A percentile compares a stretch with the other conserved stretches of the same genome.
phyloP scores from a whole-genome alignment of 2,888 invertebrate genomes.

The Xiphydria camelus region DNA sequence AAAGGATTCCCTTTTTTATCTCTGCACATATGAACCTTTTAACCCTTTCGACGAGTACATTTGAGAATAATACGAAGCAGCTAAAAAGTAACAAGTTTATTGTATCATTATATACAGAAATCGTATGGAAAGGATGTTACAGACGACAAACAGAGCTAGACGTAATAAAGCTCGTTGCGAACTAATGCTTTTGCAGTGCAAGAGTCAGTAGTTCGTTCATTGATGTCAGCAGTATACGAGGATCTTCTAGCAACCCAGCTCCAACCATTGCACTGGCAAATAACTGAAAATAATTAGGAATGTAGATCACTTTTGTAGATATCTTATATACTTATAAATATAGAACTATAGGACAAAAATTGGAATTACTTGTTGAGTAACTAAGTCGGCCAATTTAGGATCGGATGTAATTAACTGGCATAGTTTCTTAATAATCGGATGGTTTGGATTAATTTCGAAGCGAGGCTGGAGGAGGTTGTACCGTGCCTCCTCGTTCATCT shows the following conservation, averaged over 20 bases:
- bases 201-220: conserved; percentile 85
- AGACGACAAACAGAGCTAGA: too few relatives aligned
- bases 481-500: conserved; percentile 80
- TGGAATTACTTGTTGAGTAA: conserved; percentile 75
- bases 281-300: conserved; percentile 62
- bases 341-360: conserved; percentile 4
- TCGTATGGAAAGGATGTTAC: too few relatives aligned
- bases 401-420: conserved; percentile 74
- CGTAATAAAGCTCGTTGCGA: conserved; percentile 37
- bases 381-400: conserved; percentile 78
- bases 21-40: too few relatives aligned
- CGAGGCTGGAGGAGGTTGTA: conserved; percentile 87
- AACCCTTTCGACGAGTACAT: too few relatives aligned
- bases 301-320: conserved; percentile 2
- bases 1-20: too few relatives aligned
- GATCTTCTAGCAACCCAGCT: conserved; percentile 91
- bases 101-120: too few relatives aligned
- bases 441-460: conserved; percentile 91
- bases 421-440: conserved; percentile 88
- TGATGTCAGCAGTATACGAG: conserved; percentile 78
- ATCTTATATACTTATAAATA: conserved; percentile 6
- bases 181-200: conserved; percentile 79
- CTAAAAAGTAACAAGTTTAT: too few relatives aligned
- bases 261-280: conserved; percentile 95
- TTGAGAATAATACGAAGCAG: too few relatives aligned